These are phyloP conservation scores for Montipora capricornis DNA, from an alignment of 64 coral and sea anemone genomes.

Conservation along the genomic window DNA sequence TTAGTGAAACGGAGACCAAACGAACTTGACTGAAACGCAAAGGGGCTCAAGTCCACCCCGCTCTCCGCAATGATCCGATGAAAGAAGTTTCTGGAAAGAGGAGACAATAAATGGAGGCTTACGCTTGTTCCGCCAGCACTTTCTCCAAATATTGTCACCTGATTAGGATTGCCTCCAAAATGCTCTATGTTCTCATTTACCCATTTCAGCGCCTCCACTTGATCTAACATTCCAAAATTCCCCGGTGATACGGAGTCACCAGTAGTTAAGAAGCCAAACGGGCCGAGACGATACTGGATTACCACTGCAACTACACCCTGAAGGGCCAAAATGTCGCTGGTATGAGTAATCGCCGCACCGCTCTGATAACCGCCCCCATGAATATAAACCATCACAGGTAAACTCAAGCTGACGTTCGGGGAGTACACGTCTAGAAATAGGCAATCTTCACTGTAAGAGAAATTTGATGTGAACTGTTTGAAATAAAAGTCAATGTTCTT, in stretches of 20 bases:
- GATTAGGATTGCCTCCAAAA: conserved; percentile 22
- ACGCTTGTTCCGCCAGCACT: conserved; percentile 55
- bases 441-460: conserved; percentile 52
- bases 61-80: conserved; percentile 52
- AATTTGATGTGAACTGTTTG: background rate
- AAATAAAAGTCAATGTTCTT: background rate
- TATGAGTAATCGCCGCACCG: background rate
- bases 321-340: conserved; percentile 26
- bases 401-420: conserved; percentile 14
- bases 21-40: background rate
- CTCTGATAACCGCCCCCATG: conserved; percentile 35
- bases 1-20: background rate
- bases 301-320: conserved; percentile 44
- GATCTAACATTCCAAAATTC: conserved; percentile 68
- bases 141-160: conserved; percentile 51
- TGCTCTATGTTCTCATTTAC: background rate
- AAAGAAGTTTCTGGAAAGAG: conserved; percentile 36
- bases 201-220: conserved; percentile 29
- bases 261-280: conserved; percentile 36
- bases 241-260: background rate
- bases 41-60: conserved; percentile 45
- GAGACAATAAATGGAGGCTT: conserved; percentile 38
- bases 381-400: conserved; percentile 63
- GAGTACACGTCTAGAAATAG: conserved; percentile 51
- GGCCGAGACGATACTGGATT: conserved; percentile 41